phyloP scores from a whole-genome alignment of 92 coral and sea anemone genomes.

The Palythoa caribaeorum region DNA sequence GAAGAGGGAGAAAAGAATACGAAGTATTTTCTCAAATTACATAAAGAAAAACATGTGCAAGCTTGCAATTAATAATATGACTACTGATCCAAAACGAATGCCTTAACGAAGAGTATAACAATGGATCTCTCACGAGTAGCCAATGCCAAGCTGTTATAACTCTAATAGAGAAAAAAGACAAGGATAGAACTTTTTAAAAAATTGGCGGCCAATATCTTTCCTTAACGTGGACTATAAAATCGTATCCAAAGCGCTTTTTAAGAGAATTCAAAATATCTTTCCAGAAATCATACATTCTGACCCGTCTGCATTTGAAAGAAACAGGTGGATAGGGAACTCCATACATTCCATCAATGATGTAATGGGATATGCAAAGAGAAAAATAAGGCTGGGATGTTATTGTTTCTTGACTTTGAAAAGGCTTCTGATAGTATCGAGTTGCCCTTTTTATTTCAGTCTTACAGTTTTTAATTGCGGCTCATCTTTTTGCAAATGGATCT shows the following conservation, averaged over 20 bases:
- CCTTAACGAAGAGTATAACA: constrained; percentile 43
- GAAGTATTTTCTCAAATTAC: constrained; percentile 34
- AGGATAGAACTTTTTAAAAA: constrained; percentile 42
- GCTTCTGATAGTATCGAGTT: constrained; percentile 45
- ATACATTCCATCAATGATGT: constrained; percentile 38
- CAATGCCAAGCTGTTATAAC: constrained; percentile 46
- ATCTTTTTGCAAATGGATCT: constrained; percentile 34
- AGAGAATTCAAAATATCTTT: constrained; percentile 25
- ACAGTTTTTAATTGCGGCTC: constrained; percentile 42
- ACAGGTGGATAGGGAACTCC: constrained; percentile 24
- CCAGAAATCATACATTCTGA: constrained; percentile 47
- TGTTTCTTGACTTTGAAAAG: constrained; percentile 1
- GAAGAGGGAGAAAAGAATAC: constrained; percentile 47
- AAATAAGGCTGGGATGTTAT: constrained; percentile 9
- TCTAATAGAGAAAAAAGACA: constrained; percentile 47
- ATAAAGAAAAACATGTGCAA: constrained; percentile 20
- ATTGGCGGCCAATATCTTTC: constrained; percentile 55
- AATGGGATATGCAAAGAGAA: constrained; percentile 38
- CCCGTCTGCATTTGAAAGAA: constrained; percentile 39
- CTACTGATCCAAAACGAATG: background rate
- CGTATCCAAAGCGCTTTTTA: constrained; percentile 36
- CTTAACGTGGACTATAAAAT: constrained; percentile 44
- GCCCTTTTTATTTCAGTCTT: constrained; percentile 15
- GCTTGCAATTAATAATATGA: background rate
- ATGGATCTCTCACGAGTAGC: constrained; percentile 24